Evolutionary conservation across 2,113 vertebrate genomes (phyloP).

Genomic region (Oncorhynchus nerka): DNA sequence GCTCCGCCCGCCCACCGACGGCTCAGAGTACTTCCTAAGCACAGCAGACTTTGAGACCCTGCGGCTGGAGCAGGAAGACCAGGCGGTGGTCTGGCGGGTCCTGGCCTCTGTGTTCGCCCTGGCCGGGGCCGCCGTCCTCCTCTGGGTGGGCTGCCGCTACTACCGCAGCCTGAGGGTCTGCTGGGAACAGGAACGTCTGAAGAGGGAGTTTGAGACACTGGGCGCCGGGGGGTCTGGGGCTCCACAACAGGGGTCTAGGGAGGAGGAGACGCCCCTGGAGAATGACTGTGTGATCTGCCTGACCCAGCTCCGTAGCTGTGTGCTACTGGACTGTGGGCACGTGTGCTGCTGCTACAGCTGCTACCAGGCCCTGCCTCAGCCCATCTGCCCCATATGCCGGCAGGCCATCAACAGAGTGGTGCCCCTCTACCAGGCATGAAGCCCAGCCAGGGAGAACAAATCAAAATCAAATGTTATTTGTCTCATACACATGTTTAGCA

Average conservation of each 20-base stretch:
- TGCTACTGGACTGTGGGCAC: slow-evolving; percentile 82
- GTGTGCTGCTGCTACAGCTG: slow-evolving; percentile 86
- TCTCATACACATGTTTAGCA: no score
- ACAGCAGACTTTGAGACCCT: slow-evolving; percentile 77
- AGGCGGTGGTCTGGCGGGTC: slow-evolving; percentile 69
- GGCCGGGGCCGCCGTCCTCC: slow-evolving; percentile 58
- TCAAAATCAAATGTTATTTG: no score
- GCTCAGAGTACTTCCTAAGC: slow-evolving; percentile 76
- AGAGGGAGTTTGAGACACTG: slow-evolving; percentile 57
- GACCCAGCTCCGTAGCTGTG: slow-evolving; percentile 71
- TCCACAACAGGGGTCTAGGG: not conserved
- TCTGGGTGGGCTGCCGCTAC: slow-evolving; percentile 69
- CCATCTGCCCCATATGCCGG: slow-evolving; percentile 82
- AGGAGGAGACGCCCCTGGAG: slow-evolving; percentile 5
- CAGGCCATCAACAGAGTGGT: slow-evolving; percentile 77
- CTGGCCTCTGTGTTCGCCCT: slow-evolving; percentile 58
- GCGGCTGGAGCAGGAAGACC: slow-evolving; percentile 62
- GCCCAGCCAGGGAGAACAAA: no score
- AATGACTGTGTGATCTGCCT: slow-evolving; percentile 81
- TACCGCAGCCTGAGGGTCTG: slow-evolving; percentile 53
- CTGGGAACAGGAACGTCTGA: slow-evolving; percentile 59
- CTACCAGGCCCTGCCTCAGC: slow-evolving; percentile 76
- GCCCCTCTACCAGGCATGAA: slow-evolving; percentile 74
- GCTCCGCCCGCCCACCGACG: slow-evolving; percentile 74
- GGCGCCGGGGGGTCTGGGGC: not conserved